Evolutionary conservation across 2,797 vertebrate species (phyloP).

Genomic region (Sternarchorhynchus goeldii): DNA sequence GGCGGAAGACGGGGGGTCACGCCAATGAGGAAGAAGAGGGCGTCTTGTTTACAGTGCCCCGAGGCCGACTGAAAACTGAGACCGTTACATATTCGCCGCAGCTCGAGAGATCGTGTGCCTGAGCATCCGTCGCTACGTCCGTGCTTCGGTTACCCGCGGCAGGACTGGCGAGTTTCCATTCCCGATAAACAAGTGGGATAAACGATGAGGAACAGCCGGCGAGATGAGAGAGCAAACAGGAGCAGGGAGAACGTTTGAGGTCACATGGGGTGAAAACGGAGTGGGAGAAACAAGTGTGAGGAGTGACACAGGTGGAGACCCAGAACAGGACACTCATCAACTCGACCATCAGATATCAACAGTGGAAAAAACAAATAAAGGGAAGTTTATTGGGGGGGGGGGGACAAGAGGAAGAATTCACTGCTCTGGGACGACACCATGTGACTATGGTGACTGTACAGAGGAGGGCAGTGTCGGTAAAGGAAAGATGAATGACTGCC

Average conservation of each 20-base stretch:
- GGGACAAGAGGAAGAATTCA: neutral
- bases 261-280: neutral
- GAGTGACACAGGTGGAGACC: conserved; percentile 19
- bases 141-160: too few relatives aligned
- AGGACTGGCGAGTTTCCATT: too few relatives aligned
- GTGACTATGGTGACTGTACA: neutral
- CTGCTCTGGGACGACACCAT: neutral
- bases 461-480: neutral
- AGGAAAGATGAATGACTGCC: neutral
- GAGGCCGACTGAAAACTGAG: too few relatives aligned
- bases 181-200: too few relatives aligned
- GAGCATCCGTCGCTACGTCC: too few relatives aligned
- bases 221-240: conserved; percentile 1
- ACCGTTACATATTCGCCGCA: too few relatives aligned
- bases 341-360: neutral
- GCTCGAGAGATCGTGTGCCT: too few relatives aligned
- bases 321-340: neutral
- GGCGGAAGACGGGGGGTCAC: too few relatives aligned
- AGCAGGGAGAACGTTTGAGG: neutral
- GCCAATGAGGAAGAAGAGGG: too few relatives aligned
- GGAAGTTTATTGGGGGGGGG: neutral
- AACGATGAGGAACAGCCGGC: too few relatives aligned
- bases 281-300: conserved; percentile 12
- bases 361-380: neutral
- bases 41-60: too few relatives aligned